A percentile compares a stretch with the other conserved stretches of the same genome.
Conservation (phyloP, 1,140 invertebrate species). For the Neuroterus valhalla region DNA sequence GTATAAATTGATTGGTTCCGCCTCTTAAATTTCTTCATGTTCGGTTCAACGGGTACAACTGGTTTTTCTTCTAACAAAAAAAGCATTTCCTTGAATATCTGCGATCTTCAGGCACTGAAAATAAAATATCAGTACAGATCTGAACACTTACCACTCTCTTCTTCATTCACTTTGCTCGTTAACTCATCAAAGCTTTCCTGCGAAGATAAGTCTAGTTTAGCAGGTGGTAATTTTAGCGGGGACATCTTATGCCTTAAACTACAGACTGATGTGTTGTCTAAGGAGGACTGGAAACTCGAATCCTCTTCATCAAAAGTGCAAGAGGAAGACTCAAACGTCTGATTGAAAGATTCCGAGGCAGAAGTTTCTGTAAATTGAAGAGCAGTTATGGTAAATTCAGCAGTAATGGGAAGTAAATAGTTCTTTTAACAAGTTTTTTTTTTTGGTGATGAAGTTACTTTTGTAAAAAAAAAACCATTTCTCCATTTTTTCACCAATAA, state of each 20-base stretch:
- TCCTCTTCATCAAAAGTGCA: not conserved
- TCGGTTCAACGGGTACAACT: constrained; percentile 45
- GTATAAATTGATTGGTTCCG: constrained; percentile 67
- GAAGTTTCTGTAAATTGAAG: constrained; percentile 35
- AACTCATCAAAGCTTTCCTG: constrained; percentile 31
- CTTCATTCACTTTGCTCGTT: not conserved
- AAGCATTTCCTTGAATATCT: too few species aligned
- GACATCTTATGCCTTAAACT: constrained; percentile 31
- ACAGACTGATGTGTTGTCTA: constrained; percentile 32
- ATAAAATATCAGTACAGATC: constrained; percentile 24
- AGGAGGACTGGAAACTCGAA: not conserved
- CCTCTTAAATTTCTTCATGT: constrained; percentile 68
- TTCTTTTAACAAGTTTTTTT: too few species aligned
- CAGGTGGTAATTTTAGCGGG: constrained; percentile 31
- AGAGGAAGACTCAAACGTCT: constrained; percentile 3
- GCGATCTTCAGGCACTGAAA: constrained; percentile 23
- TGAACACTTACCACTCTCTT: constrained; percentile 13
- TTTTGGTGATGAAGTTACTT: too few species aligned
- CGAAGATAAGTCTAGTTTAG: constrained; percentile 1
- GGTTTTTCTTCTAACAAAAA: constrained; percentile 46
- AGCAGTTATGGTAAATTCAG: not conserved
- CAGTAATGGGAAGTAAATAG: too few species aligned
- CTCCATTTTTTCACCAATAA: too few species aligned
- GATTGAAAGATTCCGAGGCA: constrained; percentile 24
- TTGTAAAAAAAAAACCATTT: too few species aligned